Percentiles rank a stretch among this genome's conserved stretches.
Evolutionary conservation across 2,888 invertebrate genomes (phyloP).

Genomic region (Ichneumon xanthorius): DNA sequence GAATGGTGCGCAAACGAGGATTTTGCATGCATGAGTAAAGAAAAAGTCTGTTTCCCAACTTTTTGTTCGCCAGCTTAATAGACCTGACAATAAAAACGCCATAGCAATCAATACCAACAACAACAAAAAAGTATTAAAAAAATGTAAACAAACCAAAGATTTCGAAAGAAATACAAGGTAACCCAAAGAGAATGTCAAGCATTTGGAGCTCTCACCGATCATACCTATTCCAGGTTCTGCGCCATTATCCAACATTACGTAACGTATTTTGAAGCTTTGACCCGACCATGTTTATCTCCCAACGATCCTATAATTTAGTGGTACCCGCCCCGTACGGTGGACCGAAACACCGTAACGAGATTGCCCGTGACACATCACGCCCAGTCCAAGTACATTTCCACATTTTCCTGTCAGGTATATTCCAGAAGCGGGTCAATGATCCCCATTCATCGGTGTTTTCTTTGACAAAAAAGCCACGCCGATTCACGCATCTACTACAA

Average conservation of each 20-base stretch:
- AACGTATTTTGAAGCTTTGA: background rate
- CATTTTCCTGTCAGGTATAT: conserved; percentile 5
- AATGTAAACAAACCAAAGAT: background rate
- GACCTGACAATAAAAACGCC: background rate
- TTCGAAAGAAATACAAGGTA: background rate
- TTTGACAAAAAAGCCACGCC: conserved; percentile 46
- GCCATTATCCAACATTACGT: background rate
- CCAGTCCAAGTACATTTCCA: conserved; percentile 5
- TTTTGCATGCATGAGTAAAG: too few relatives aligned
- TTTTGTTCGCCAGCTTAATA: background rate
- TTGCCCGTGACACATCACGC: conserved; percentile 49
- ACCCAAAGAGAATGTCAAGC: background rate
- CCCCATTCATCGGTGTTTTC: conserved; percentile 20
- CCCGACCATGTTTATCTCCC: background rate
- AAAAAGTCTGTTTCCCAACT: too few relatives aligned
- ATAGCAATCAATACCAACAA: background rate
- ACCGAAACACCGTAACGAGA: conserved; percentile 8
- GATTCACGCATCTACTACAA: conserved; percentile 40
- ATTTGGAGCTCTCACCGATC: background rate
- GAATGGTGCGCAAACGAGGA: too few relatives aligned
- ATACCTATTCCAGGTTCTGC: background rate
- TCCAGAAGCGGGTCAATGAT: conserved; percentile 32
- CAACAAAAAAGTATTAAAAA: background rate
- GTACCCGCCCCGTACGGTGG: background rate
- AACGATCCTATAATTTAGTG: conserved; percentile 33